Base-by-base conservation (phyloP, 2,113 vertebrate genomes). In the Chionodraco myersi region DNA sequence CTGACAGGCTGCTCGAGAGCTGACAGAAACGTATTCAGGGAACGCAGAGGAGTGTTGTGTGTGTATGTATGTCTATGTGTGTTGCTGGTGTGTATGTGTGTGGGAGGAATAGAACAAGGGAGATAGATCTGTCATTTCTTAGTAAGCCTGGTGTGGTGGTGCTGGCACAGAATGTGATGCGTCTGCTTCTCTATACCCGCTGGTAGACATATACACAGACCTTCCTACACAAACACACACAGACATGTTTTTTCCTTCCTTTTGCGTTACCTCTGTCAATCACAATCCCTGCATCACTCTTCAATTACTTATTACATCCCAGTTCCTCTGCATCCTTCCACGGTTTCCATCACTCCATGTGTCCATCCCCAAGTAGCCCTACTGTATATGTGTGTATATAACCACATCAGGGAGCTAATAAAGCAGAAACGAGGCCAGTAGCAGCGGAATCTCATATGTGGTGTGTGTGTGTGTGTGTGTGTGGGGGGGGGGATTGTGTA, bases 391-490 rank as follows among this genome's bases (percentile, higher is more conserved):
- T 82, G 77, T 88, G 86, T 80, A 66, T 85, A 49, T 87, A 87
- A 91, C 82, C 65, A 77, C 83, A 88, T 90, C 87, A 88, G 87
- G 83, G 90, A 86, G 77, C 80, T 88, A 87, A 93, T 93, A 89
- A 85, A 91, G 80, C 80, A 74, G 86, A 89, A 88, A 87, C 51
- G 62, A 89, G 86, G 88, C 86, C 81, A 86, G 85, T 75, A 88
- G 82, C 47, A 45, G 77, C 21, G 62, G 75, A 85, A 83, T 84
- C 72, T 89, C 71, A 83, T 85, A 82, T 75, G 59, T 75, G 72
- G 44, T 78, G 64, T 69, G 13, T 54, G 54, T 54, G 68, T 67
- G 53, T 48, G 41, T 72, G 60, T 47, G 61, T 63, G 62, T 68
- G 68, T 66, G 21, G 21, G 21, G 21, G 21, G 21, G 21, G 21